phyloP scores from a whole-genome alignment of 2,797 vertebrate genomes.

The Fundulus diaphanus region DNA sequence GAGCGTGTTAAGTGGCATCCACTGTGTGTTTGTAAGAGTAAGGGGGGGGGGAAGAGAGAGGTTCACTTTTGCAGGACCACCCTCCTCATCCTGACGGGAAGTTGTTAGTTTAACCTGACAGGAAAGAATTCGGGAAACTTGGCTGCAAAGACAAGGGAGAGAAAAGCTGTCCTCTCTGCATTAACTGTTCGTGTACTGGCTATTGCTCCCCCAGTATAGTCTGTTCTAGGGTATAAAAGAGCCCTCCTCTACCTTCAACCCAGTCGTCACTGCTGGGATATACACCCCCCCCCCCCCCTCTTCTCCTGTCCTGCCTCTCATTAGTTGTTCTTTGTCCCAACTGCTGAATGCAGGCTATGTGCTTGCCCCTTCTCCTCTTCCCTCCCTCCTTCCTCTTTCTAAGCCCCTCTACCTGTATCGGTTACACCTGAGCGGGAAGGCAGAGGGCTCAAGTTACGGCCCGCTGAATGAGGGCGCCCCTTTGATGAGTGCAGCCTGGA shows the following conservation, averaged over 20 bases:
- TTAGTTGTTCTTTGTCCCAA: slow-evolving; percentile 74
- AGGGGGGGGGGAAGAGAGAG: slow-evolving; percentile 40
- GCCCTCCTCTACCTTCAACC: slow-evolving; percentile 21
- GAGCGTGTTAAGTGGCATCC: slow-evolving; percentile 42
- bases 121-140: slow-evolving; percentile 89
- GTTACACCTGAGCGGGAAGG: slow-evolving; percentile 82
- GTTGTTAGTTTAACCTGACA: slow-evolving; percentile 95
- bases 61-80: slow-evolving; percentile 80
- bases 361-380: slow-evolving; percentile 24
- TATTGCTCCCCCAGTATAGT: slow-evolving; percentile 47
- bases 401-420: slow-evolving; percentile 80
- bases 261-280: slow-evolving; percentile 38
- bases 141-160: slow-evolving; percentile 77
- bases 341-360: slow-evolving; percentile 79
- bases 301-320: slow-evolving; percentile 36
- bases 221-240: slow-evolving; percentile 26
- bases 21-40: slow-evolving; percentile 34
- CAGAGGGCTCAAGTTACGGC: slow-evolving; percentile 68
- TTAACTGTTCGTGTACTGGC: slow-evolving; percentile 82
- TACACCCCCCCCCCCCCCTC: slow-evolving; percentile 9
- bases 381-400: slow-evolving; percentile 26
- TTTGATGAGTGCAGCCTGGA: slow-evolving; percentile 67
- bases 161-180: slow-evolving; percentile 66
- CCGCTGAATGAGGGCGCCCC: slow-evolving; percentile 77
- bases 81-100: slow-evolving; percentile 86